Evolutionary conservation across 2,113 vertebrate genomes (phyloP), one percentile per base, ranked within the genome.

Genomic region (Tragelaphus imberbis): DNA sequence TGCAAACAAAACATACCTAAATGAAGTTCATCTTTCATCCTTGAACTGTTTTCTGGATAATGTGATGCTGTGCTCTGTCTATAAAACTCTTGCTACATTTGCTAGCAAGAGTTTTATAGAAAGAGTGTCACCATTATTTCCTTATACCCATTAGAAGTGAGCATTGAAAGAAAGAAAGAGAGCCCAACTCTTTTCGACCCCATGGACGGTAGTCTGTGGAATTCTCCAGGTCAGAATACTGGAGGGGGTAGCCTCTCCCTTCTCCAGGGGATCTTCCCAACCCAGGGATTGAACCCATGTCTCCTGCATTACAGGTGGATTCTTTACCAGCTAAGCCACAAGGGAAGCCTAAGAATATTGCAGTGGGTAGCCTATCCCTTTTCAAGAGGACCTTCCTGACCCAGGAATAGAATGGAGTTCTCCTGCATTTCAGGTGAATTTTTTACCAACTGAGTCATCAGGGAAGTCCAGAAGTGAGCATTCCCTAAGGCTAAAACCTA

Each of bases 1-100:
- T 28, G 89, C n/a, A 59, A 90, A 49, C 55, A 65, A 91, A 15
- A n/a, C 65, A 63, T 49, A 80, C 12, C 6, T 36, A 4, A 51
- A 33, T 80, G 65, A 71, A 91, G 51, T 36, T 7, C 25, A 40
- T 77, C 12, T n/a, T 91, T 89, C 33, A 49, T 36, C 19, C 23
- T 79, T 21, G 88, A 79, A 61, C 44, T 61, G 17, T 59, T 91
- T 84, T 87, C 36, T 49, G 47, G 58, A 51, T 84, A 91, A 79
- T 7, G 16, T 25, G 27, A 58, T 91, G 30, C 40, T 95, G 47
- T 80, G 8, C 11, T 96, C 75, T 81, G 27, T 75, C 25, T 16
- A 44, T 84, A 44, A 56, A 27, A n/a, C 33, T 53, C 44, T 21
- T 47, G 6, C 9, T 94, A 21, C 27, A 21, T 56, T 25, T n/a